Evolutionary conservation across 2,797 vertebrate genomes (phyloP).

Genomic region (Luscinia megarhynchos): DNA sequence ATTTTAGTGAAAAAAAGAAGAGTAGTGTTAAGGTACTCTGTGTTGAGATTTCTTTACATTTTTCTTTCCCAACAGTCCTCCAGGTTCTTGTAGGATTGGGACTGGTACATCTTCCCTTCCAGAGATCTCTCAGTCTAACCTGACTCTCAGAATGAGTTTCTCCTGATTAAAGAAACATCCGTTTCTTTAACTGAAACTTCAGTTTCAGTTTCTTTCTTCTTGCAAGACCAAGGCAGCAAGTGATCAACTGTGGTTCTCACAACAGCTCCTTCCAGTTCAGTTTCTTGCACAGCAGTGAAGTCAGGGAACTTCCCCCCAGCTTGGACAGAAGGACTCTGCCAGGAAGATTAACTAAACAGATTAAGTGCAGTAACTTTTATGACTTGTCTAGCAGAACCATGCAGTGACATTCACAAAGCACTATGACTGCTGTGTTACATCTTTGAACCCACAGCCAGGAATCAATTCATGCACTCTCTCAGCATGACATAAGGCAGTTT

Average conservation of each 20-base stretch:
- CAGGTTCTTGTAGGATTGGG: neutral
- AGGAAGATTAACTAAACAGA: neutral
- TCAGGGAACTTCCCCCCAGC: neutral
- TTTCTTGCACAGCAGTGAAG: neutral
- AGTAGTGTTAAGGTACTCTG: neutral
- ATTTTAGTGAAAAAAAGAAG: neutral
- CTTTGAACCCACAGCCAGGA: neutral
- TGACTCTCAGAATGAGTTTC: neutral
- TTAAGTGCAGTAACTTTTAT: neutral
- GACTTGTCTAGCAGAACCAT: neutral
- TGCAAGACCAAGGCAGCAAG: neutral
- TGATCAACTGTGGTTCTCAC: neutral
- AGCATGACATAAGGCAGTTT: neutral
- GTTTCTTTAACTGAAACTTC: too few species aligned
- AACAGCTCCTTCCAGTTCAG: neutral
- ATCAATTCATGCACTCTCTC: neutral
- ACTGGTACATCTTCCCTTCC: neutral
- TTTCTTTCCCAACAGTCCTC: neutral
- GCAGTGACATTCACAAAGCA: neutral
- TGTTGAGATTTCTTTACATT: neutral
- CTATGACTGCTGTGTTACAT: neutral
- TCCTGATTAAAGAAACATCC: neutral
- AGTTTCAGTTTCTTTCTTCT: too few species aligned
- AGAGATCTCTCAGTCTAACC: neutral
- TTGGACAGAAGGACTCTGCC: neutral